phyloP scores from a whole-genome alignment of 2,113 vertebrate genomes.

The Castor canadensis region DNA sequence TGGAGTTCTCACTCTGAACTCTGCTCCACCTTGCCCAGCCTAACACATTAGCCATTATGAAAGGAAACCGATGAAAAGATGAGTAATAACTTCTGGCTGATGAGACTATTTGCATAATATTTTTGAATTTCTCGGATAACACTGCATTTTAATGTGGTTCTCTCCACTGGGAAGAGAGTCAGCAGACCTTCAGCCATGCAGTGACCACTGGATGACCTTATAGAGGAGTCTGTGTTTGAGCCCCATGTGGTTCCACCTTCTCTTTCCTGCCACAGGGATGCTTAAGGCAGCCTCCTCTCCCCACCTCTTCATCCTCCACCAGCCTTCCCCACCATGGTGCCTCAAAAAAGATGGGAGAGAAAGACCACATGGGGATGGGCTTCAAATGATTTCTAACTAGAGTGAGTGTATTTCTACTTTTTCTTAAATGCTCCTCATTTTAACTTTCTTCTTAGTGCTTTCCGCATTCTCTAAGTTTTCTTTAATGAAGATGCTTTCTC shows the following conservation, averaged over 20 bases:
- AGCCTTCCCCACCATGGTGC: not conserved
- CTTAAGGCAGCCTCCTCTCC: not conserved
- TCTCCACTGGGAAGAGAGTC: not conserved
- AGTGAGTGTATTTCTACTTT: not conserved
- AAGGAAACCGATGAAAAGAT: not conserved
- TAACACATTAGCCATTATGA: not conserved
- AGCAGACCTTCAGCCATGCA: not conserved
- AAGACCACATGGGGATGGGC: not conserved
- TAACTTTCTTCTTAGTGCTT: not conserved
- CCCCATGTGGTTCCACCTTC: rapidly evolving
- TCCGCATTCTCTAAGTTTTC: not conserved
- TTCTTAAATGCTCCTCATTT: not conserved
- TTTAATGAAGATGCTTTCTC: not conserved
- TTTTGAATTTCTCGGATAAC: not conserved
- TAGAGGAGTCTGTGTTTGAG: rapidly evolving
- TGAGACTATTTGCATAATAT: not conserved
- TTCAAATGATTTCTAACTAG: not conserved
- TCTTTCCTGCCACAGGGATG: not conserved
- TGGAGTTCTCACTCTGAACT: rapidly evolving
- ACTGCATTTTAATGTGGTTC: not conserved
- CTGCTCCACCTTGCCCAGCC: not conserved
- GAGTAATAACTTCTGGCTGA: not conserved
- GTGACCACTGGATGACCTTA: not conserved
- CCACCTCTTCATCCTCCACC: not conserved
- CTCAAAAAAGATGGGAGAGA: not conserved